Base-by-base conservation (phyloP, 1,140 invertebrate species). In the Eriosoma lanigerum region DNA sequence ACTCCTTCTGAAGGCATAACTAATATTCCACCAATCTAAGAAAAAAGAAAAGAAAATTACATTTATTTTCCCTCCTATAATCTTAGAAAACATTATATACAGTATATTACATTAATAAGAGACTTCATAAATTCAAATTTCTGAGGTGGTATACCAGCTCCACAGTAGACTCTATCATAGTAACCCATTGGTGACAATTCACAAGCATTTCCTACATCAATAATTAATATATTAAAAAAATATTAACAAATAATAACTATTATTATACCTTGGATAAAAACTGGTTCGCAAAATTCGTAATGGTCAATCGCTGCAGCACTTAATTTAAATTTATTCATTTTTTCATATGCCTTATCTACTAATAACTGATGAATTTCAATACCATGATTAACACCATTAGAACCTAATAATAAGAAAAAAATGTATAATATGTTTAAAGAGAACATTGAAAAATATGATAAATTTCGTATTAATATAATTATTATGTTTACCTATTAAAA, bases 81-180 rank as follows among this genome's bases (percentile, higher is more conserved):
- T n/a, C n/a, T n/a, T n/a, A n/a, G n/a, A n/a, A n/a, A n/a, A n/a
- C n/a, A n/a, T n/a, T n/a, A n/a, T n/a, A n/a, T n/a, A 3, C 19
- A 64, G 1, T 13, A 24, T 1, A 58, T 81, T 81, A 89, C 85
- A 84, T 92, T 93, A 3, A 96, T 87, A 76, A 96, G 88, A 84
- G 91, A 91, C 84, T 93, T 94, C 84, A 96, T 91, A 83, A 92
- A 92, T 82, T 88, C 88, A 84, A 93, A 89, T 85, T 92, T 90
- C 82, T 90, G 88, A 82, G 89, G 87, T 1, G 92, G 91, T 85
- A 93, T 95, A 24, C 89, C 91, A 8, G 95, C 94, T 29, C 95
- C 95, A 85, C 93, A 95, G 86, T 97, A 97, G 21, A 97, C 93
- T 82, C 94, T 87, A 85, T 97, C 95, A 86, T 96, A 97, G 56